Evolutionary conservation across 2,797 vertebrate species (phyloP).

Genomic region (Glossophaga mutica): DNA sequence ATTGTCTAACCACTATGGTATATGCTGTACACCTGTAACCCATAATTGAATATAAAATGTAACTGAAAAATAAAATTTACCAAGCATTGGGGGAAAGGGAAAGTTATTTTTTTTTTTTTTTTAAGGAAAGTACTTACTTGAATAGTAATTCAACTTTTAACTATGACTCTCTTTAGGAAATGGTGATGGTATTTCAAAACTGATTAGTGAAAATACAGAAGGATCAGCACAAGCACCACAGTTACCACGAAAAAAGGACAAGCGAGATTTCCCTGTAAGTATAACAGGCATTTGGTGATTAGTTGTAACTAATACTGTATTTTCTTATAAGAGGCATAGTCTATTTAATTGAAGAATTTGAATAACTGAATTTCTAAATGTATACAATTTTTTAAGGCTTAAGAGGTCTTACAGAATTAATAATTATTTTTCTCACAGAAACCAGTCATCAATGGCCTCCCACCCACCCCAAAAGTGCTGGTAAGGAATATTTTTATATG

Average conservation of each 20-base stretch:
- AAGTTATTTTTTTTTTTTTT: background rate
- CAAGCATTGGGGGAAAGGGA: background rate
- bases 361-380: conserved; percentile 26
- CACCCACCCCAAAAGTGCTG: conserved; percentile 98
- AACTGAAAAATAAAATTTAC: background rate
- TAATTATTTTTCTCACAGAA: conserved; percentile 84
- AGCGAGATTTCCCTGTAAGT: conserved; percentile 94
- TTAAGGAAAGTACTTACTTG: background rate
- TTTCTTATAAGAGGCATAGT: background rate
- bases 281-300: background rate
- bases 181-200: conserved; percentile 86
- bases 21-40: background rate
- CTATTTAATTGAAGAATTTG: background rate
- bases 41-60: background rate
- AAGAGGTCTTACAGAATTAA: conserved; percentile 3
- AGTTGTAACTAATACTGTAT: background rate
- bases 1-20: background rate
- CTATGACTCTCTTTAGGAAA: conserved; percentile 82
- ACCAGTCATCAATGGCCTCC: conserved; percentile 95
- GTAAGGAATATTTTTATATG: conserved; percentile 84
- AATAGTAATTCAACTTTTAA: conserved; percentile 18
- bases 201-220: conserved; percentile 84
- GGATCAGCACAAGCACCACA: conserved; percentile 84
- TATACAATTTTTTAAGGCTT: background rate
- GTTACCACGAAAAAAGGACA: conserved; percentile 91